These are phyloP conservation scores for Capitella teleta DNA, from an alignment of 1,140 invertebrate genomes.

Conservation along the genomic window DNA sequence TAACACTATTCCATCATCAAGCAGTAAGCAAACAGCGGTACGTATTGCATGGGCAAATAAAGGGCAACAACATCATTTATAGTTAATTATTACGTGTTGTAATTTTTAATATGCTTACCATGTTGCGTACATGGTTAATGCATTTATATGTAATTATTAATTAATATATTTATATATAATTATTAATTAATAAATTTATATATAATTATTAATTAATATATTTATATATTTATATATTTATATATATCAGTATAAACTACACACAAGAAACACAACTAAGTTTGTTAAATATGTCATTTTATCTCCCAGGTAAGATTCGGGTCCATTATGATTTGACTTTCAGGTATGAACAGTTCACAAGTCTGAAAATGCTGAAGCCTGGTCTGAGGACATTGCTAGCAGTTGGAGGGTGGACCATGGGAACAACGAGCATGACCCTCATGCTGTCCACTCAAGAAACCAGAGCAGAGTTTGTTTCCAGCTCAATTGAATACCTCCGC, in stretches of 20 bases:
- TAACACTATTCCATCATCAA: no score
- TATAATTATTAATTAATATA: not conserved
- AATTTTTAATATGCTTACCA: not conserved
- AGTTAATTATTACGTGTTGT: not conserved
- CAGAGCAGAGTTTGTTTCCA: conserved; percentile 13
- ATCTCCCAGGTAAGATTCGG: no score
- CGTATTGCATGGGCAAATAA: not conserved
- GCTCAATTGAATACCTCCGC: conserved; percentile 69
- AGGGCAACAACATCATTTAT: not conserved
- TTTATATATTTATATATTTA: not conserved
- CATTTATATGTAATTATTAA: not conserved
- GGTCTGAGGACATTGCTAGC: conserved; percentile 52
- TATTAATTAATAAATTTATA: not conserved
- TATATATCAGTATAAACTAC: not conserved
- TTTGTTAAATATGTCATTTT: not conserved
- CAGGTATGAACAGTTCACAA: not conserved
- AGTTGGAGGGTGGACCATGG: conserved; percentile 65
- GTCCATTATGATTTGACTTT: no score
- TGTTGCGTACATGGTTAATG: not conserved
- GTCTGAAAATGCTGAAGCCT: not conserved
- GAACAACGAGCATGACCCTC: conserved; percentile 53
- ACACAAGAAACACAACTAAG: not conserved
- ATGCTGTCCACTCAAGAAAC: conserved; percentile 10
- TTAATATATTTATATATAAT: not conserved
- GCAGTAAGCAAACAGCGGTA: no score